Evolutionary conservation across 2,113 vertebrate genomes (phyloP).

Genomic region (Pluvianellus socialis): DNA sequence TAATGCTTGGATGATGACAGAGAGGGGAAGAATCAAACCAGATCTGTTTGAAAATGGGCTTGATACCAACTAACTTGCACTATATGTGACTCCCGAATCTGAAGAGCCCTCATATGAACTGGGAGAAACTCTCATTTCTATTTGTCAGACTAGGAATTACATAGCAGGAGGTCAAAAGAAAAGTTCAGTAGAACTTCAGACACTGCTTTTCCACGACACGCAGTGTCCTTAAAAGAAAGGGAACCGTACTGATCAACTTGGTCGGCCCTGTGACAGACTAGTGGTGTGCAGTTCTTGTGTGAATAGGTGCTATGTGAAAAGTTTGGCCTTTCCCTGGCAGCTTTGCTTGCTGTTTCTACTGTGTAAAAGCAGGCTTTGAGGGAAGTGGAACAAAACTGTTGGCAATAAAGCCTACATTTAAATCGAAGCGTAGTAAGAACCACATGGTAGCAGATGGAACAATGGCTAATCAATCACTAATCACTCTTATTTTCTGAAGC

Average conservation of each 20-base stretch:
- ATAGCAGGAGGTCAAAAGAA: not conserved
- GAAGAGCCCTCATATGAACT: not conserved
- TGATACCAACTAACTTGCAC: not conserved
- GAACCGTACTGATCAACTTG: accelerated
- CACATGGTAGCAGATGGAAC: not conserved
- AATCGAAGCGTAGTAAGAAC: not conserved
- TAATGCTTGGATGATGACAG: not conserved
- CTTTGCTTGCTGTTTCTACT: not conserved
- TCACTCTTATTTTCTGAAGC: not conserved
- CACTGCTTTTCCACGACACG: not conserved
- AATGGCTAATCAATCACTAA: not conserved
- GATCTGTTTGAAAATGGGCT: not conserved
- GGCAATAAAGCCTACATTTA: not conserved
- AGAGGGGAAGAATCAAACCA: not conserved
- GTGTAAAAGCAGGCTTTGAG: not conserved
- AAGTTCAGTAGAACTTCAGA: not conserved
- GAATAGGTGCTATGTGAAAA: not conserved
- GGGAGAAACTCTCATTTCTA: not conserved
- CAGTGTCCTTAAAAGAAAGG: not conserved
- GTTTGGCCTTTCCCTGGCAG: not conserved
- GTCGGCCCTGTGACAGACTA: not conserved
- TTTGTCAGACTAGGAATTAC: not conserved
- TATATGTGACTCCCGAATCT: not conserved
- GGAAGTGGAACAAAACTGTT: not conserved
- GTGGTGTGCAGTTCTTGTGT: not conserved